Base-by-base conservation (phyloP, 2,113 vertebrate species). In the Tetrax tetrax region DNA sequence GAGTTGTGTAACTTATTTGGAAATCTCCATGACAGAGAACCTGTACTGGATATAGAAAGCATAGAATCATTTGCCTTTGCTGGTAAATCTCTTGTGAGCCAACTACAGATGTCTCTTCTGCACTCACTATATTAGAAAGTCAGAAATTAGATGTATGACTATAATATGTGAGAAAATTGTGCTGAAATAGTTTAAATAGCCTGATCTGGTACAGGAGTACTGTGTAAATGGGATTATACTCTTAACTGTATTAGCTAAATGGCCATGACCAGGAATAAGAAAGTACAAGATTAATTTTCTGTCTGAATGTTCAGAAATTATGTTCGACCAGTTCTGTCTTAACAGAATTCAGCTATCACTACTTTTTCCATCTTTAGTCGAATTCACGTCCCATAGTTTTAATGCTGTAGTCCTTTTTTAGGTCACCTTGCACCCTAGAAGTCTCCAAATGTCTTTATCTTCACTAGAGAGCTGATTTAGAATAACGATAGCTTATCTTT, bases 51-150 rank as follows among this genome's bases (percentile, higher is more conserved):
- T 35, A 21, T 20, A 33, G n/a, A 83, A 88, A 83, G 56, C 5
- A 22, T 5, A 56, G 7, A 14, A 48, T 57, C 3, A 9, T 3
- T 48, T 91, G 22, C 8, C 10, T 6, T 78, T 1, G 0, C 23
- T 75, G 22, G 7, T 19, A 82, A 14, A 53, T 7, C 8, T 50
- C 14, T 66, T 84, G 37, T 41, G 29, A 89, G 29, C 3, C 83
- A 70, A 29, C 7, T 48, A 13, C 8, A 35, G 21, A 24, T 63
- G 5, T 70, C 10, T 69, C 5, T 31, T 72, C 31, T 56, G 4
- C 35, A 53, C 12, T 57, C 5, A 10, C 4, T 25, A 3, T 11
- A 45, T 69, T 68, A 61, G 27, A 79, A 83, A 90, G 33, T 48
- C 29, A 60, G 29, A 64, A 88, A 69, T 61, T 17, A 33, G 5